These are phyloP conservation scores for Drosophila pandora DNA, from an alignment of 1,140 invertebrate species.

Conservation along the genomic window DNA sequence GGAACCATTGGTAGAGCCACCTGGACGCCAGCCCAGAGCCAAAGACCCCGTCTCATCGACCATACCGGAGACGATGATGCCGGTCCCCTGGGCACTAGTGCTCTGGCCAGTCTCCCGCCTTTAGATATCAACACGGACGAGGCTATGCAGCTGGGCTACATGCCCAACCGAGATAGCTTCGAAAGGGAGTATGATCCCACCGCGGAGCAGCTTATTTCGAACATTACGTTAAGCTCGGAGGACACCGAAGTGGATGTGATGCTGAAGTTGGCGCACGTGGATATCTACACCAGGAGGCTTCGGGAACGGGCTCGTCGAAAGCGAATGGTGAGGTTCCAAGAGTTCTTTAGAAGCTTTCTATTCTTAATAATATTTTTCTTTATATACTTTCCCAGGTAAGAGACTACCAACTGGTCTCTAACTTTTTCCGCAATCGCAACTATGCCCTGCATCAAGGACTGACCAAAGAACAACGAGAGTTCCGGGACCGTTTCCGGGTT, in stretches of 20 bases:
- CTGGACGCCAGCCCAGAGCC: constrained; percentile 88
- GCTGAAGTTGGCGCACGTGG: constrained; percentile 88
- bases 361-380: not conserved
- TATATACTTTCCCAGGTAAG: constrained; percentile 83
- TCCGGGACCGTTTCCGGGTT: constrained; percentile 91
- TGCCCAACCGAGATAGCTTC: constrained; percentile 98
- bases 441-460: constrained; percentile 68
- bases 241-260: constrained; percentile 95
- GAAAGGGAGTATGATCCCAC: constrained; percentile 97
- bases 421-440: constrained; percentile 88
- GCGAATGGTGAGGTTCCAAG: constrained; percentile 86
- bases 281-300: constrained; percentile 94
- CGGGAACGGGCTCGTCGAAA: constrained; percentile 94
- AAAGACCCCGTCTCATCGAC: constrained; percentile 88
- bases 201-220: constrained; percentile 94
- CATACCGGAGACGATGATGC: constrained; percentile 92
- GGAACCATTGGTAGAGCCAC: constrained; percentile 94
- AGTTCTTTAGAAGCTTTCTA: not conserved
- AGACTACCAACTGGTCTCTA: constrained; percentile 93
- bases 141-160: constrained; percentile 95
- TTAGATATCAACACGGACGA: constrained; percentile 92
- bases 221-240: constrained; percentile 90
- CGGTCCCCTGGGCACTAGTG: constrained; percentile 88
- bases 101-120: constrained; percentile 89
- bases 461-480: constrained; percentile 86